Evolutionary conservation across 2,797 vertebrate genomes (phyloP).

Genomic region (Falco berigora): DNA sequence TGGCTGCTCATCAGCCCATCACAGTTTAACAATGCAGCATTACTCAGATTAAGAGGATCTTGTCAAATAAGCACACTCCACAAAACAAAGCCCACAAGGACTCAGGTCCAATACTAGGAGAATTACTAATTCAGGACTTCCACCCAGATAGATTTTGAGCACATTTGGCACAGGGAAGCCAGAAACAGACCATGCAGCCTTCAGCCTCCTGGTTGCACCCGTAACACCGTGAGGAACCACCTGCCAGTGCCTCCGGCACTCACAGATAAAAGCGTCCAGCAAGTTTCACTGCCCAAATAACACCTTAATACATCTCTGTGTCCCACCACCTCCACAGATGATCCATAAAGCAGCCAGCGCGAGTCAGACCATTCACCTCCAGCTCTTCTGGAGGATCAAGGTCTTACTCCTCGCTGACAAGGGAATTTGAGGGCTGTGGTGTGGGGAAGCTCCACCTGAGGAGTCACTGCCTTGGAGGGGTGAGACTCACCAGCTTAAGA

Average conservation of each 20-base stretch:
- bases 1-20: not conserved
- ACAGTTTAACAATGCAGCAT: not conserved
- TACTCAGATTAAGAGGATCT: not conserved
- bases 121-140: not conserved
- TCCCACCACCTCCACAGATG: not conserved
- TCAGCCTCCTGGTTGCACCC: not conserved
- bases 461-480: not conserved
- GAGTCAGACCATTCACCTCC: rapidly evolving
- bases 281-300: rapidly evolving
- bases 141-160: rapidly evolving
- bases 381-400: not conserved
- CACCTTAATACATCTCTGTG: rapidly evolving
- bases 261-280: rapidly evolving
- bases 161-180: not conserved
- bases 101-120: rapidly evolving
- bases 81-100: not conserved
- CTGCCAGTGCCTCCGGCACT: rapidly evolving
- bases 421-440: not conserved
- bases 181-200: not conserved
- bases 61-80: not conserved
- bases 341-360: rapidly evolving
- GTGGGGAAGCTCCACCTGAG: not conserved
- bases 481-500: not conserved
- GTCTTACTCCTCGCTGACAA: rapidly evolving
- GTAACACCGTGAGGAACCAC: rapidly evolving